phyloP scores from a whole-genome alignment of 2,888 invertebrate species.

The Allacma fusca region DNA sequence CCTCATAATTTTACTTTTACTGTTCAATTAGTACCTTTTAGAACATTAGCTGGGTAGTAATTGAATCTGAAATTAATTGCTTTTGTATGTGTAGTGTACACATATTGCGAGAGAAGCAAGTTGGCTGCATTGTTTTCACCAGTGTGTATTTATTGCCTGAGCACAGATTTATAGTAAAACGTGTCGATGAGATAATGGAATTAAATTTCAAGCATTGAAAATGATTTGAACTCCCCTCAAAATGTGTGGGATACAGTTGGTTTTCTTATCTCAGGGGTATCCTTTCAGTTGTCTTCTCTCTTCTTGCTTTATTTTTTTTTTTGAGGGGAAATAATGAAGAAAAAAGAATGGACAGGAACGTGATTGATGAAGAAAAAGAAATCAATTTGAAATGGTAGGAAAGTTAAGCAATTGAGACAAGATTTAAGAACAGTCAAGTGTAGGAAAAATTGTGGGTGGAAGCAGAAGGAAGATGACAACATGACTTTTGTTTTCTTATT shows the following conservation, averaged over 20 bases:
- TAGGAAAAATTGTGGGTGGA: constrained; percentile 10
- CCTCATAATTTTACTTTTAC: constrained; percentile 24
- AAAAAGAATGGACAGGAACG: background rate
- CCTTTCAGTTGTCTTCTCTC: no score
- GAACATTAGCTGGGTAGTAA: background rate
- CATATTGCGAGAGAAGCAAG: no score
- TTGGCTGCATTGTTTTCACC: no score
- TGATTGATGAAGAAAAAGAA: background rate
- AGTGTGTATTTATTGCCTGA: no score
- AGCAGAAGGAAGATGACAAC: constrained; percentile 19
- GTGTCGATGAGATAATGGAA: no score
- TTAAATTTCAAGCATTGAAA: no score
- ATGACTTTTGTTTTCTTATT: constrained; percentile 43
- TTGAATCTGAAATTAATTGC: constrained; percentile 23
- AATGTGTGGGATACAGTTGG: no score
- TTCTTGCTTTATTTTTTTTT: no score
- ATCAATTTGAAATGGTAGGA: background rate
- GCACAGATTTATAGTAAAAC: no score
- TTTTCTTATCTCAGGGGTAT: no score
- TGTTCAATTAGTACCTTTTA: constrained; percentile 22
- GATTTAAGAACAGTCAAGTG: background rate
- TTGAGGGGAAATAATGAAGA: background rate
- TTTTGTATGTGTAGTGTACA: background rate
- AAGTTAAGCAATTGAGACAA: constrained; percentile 1
- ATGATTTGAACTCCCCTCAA: no score